These are phyloP conservation scores for Parasteatoda tepidariorum DNA, from an alignment of 1,140 invertebrate genomes.

Conservation along the genomic window DNA sequence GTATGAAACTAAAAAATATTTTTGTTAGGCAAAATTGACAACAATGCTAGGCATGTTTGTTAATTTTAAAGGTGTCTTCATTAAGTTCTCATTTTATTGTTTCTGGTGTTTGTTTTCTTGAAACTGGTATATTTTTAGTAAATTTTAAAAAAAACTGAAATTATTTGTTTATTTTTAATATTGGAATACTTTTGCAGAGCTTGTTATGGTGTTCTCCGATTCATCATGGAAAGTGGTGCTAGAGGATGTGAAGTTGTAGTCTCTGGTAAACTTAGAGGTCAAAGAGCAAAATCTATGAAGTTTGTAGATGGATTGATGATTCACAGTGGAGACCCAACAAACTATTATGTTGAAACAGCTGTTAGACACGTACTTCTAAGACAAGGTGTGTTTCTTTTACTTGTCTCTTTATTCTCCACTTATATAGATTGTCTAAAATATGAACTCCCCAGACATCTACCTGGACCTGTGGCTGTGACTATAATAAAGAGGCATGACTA, in stretches of 20 bases:
- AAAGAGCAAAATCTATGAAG: slow-evolving; percentile 99
- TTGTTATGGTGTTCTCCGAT: slow-evolving; percentile 98
- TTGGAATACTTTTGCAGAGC: slow-evolving; percentile 74
- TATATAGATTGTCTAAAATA: too few relatives aligned
- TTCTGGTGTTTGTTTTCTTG: neutral
- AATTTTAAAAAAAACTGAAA: neutral
- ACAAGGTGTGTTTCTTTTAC: slow-evolving; percentile 83
- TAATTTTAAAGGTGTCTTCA: too few relatives aligned
- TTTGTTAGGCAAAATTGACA: too few relatives aligned
- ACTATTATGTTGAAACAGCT: slow-evolving; percentile 98
- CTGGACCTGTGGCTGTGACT: too few relatives aligned
- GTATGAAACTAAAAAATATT: too few relatives aligned
- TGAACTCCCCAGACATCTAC: too few relatives aligned
- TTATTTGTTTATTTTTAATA: neutral
- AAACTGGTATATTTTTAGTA: neutral
- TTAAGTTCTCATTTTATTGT: too few relatives aligned
- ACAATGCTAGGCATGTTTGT: too few relatives aligned
- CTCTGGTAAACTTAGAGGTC: slow-evolving; percentile 97
- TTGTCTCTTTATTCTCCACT: neutral
- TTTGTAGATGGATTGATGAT: slow-evolving; percentile 99
- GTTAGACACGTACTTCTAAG: slow-evolving; percentile 96
- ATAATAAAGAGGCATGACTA: too few relatives aligned
- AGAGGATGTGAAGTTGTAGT: slow-evolving; percentile 98
- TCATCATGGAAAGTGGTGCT: slow-evolving; percentile 99
- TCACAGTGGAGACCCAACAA: slow-evolving; percentile 98